Percentiles rank a stretch among this genome's conserved stretches.
Evolutionary conservation across 2,888 invertebrate species (phyloP).

Genomic region (Synanthedon tipuliformis): DNA sequence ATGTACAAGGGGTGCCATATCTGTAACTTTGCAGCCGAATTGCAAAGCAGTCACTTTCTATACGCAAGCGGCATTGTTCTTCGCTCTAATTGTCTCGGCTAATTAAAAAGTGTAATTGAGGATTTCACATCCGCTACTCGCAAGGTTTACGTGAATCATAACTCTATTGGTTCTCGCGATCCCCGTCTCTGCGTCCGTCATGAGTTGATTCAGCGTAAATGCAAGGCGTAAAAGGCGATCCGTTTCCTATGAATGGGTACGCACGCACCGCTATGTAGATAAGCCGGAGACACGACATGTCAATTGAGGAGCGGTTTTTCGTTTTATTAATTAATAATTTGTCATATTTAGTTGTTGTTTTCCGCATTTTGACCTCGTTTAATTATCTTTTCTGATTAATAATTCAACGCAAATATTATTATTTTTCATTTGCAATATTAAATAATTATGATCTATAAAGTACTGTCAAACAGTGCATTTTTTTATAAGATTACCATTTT

Average conservation of each 20-base stretch:
- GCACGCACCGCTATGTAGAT: conserved; percentile 12
- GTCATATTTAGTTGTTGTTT: background rate
- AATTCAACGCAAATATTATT: too few species aligned
- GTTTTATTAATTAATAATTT: conserved; percentile 28
- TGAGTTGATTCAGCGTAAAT: conserved; percentile 42
- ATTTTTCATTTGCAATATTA: too few species aligned
- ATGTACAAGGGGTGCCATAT: too few species aligned
- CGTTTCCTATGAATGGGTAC: conserved; percentile 13
- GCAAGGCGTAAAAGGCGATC: conserved; percentile 4
- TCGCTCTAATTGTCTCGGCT: conserved; percentile 63
- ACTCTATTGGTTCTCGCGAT: conserved; percentile 19
- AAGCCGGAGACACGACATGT: conserved; percentile 20
- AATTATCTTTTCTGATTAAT: too few species aligned
- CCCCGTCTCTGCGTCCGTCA: conserved; percentile 18
- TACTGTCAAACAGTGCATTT: too few species aligned
- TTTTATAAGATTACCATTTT: too few species aligned
- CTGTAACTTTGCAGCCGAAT: conserved; percentile 6
- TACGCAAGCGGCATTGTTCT: conserved; percentile 36
- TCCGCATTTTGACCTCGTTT: background rate
- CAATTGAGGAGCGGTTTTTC: conserved; percentile 42
- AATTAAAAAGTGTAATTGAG: conserved; percentile 68
- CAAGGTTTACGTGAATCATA: conserved; percentile 61
- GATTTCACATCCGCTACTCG: conserved; percentile 65
- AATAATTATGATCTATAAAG: too few species aligned
- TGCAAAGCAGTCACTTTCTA: conserved; percentile 54